Percentiles rank a stretch among this genome's conserved stretches.
phyloP scores from a whole-genome alignment of 2,113 vertebrate species.

The Ameiurus melas region DNA sequence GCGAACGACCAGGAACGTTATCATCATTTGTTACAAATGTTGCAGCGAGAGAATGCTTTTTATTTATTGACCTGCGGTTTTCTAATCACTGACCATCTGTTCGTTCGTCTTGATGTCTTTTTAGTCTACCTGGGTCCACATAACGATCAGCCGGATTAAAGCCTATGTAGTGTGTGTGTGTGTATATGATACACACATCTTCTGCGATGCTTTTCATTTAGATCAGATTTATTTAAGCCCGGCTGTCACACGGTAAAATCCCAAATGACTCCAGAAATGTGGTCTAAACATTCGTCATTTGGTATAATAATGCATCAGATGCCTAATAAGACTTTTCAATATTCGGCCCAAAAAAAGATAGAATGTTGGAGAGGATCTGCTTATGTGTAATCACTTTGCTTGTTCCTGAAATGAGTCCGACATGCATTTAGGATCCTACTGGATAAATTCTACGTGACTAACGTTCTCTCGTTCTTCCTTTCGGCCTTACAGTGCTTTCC shows the following conservation, averaged over 20 bases:
- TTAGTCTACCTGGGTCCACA: neutral
- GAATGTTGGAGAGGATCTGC: too few species aligned
- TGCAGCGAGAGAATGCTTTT: neutral
- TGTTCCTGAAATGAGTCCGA: neutral
- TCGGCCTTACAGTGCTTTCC: slow-evolving; percentile 44
- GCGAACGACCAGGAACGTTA: neutral
- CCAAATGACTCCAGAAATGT: neutral
- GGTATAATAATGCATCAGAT: too few species aligned
- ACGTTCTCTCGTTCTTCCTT: neutral
- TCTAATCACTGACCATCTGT: neutral
- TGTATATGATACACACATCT: too few species aligned
- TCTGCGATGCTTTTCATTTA: too few species aligned
- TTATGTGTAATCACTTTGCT: neutral
- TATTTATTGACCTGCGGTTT: neutral
- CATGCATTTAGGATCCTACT: neutral
- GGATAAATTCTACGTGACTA: neutral
- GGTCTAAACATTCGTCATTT: neutral
- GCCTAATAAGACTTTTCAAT: neutral
- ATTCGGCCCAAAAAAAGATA: neutral
- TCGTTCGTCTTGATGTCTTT: neutral
- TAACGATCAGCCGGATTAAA: neutral
- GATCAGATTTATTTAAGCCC: too few species aligned
- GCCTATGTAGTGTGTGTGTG: neutral
- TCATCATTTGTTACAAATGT: neutral
- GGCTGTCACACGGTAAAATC: too few species aligned